Percentiles rank a stretch among this genome's conserved stretches.
Conservation (phyloP, 2,113 vertebrate genomes). For the Mionectes macconnelli region DNA sequence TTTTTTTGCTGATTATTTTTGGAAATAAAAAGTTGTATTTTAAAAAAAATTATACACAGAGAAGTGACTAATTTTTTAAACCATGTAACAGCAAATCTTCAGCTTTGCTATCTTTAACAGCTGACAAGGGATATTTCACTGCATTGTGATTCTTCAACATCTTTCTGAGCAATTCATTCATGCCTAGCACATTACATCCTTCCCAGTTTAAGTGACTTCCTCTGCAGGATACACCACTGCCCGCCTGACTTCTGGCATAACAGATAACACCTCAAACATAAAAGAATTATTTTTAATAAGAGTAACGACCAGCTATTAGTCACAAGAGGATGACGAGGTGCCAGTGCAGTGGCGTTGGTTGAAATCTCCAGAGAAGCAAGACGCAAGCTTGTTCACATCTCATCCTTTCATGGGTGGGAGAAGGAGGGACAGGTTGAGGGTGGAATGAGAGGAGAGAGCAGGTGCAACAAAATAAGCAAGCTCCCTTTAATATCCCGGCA, state of each 20-base stretch:
- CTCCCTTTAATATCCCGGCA: not conserved
- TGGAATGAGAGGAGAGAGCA: not conserved
- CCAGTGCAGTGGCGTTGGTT: accelerated
- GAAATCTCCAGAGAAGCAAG: not conserved
- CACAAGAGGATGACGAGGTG: not conserved
- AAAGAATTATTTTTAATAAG: not conserved
- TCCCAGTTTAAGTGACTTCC: not conserved
- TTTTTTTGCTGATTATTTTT: not conserved
- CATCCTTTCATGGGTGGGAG: not conserved
- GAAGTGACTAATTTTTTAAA: not conserved
- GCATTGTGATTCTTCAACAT: not conserved
- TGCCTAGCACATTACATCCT: not conserved
- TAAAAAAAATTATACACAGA: not conserved
- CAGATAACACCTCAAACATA: not conserved
- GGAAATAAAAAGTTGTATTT: not conserved
- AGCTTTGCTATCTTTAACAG: not conserved
- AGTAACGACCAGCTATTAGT: not conserved
- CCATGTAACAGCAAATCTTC: not conserved
- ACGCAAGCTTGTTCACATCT: not conserved
- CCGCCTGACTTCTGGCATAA: not conserved
- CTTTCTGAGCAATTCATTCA: not conserved
- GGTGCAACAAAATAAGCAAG: not conserved
- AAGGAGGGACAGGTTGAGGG: not conserved
- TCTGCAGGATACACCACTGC: not conserved
- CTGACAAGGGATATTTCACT: not conserved